These are phyloP conservation scores for Heliconius melpomene DNA, from an alignment of 1,140 invertebrate genomes.

Conservation along the genomic window DNA sequence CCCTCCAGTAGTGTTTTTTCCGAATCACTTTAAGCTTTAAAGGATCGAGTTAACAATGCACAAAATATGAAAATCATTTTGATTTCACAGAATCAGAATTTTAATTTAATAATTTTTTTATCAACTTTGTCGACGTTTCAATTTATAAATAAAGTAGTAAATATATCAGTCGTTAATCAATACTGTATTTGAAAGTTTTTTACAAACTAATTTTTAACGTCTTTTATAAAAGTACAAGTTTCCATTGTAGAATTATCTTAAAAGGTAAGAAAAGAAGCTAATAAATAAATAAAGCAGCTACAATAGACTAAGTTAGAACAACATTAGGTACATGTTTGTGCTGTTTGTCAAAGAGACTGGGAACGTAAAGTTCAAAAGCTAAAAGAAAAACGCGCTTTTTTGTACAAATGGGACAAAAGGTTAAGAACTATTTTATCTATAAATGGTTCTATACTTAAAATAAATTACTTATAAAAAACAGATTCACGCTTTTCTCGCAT, in stretches of 20 bases:
- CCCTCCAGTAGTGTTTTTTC: neutral
- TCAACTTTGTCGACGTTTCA: neutral
- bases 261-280: neutral
- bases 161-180: neutral
- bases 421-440: neutral
- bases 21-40: neutral
- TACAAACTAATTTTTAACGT: too few species aligned
- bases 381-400: neutral
- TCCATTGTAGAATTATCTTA: neutral
- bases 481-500: too few species aligned
- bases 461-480: too few species aligned
- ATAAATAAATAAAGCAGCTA: neutral
- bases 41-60: neutral
- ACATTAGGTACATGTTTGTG: neutral
- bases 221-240: neutral
- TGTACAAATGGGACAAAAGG: neutral
- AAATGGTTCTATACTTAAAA: neutral
- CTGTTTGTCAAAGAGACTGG: neutral
- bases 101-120: too few species aligned
- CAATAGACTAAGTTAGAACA: neutral
- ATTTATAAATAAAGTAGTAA: neutral
- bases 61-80: neutral
- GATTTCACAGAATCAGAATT: neutral
- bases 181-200: too few species aligned
- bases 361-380: constrained; percentile 4